Percentiles rank a stretch among this genome's conserved stretches.
These are phyloP conservation scores for Eilema depressum DNA, from an alignment of 2,888 invertebrate species.

Conservation along the genomic window DNA sequence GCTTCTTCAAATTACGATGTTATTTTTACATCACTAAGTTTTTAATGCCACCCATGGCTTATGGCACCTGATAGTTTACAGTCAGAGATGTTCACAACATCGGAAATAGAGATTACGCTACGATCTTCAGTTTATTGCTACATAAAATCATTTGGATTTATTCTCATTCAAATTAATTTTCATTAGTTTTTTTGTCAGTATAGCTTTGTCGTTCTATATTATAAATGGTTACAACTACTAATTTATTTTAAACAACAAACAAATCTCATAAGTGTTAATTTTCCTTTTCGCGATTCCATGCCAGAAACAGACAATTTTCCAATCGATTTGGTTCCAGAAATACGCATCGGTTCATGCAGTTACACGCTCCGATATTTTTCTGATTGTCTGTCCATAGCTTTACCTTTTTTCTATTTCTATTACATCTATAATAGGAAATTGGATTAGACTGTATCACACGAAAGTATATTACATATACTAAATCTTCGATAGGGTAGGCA, in stretches of 20 bases:
- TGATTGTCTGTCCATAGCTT: constrained; percentile 47
- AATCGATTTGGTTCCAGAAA: constrained; percentile 42
- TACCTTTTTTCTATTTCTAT: constrained; percentile 45
- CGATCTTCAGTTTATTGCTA: constrained; percentile 1
- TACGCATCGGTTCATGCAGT: constrained; percentile 41
- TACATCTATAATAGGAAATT: constrained; percentile 44
- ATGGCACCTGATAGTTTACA: constrained; percentile 31
- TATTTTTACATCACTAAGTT: constrained; percentile 58
- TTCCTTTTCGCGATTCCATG: constrained; percentile 27
- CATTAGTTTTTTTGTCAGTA: background rate
- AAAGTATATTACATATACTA: constrained; percentile 28
- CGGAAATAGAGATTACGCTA: constrained; percentile 9
- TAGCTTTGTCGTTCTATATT: background rate
- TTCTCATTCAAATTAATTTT: background rate
- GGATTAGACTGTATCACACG: constrained; percentile 40
- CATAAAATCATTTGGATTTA: background rate
- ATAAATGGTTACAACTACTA: background rate
- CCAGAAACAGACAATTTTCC: constrained; percentile 40
- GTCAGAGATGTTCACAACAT: constrained; percentile 20
- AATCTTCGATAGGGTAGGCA: no score
- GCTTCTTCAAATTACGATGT: constrained; percentile 62
- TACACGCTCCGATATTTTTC: constrained; percentile 48
- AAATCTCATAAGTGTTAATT: constrained; percentile 22
- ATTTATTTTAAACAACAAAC: background rate
- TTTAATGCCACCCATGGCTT: constrained; percentile 39